Base-by-base conservation (phyloP, 2,888 invertebrate species). In the Apamea crenata region DNA sequence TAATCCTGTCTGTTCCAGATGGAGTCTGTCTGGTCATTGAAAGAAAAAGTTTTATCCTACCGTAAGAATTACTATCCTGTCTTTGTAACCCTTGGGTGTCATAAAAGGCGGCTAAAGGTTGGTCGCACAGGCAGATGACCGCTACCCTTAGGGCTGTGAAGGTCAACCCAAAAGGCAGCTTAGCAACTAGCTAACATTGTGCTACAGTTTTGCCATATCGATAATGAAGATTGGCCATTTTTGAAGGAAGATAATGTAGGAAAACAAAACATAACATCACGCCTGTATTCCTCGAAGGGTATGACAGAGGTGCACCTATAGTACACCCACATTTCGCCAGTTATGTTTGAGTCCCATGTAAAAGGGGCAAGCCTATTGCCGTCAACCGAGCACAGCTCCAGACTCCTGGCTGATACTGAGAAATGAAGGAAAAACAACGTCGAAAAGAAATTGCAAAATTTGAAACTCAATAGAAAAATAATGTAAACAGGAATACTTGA, bases 111-210 rank as follows among this genome's bases (percentile, higher is more conserved):
- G 14, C 67, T 77, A 85, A 85, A 85, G 84, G 84, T 87, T 87
- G 63, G 79, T 73, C 72, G 83, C 59, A 53, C 63, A 59, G 65
- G 83, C 59, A 76, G 84, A 75, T 75, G 87, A 74, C 84, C 65
- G 83, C 74, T 86, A 83, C 86, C 84, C 86, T 74, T 65, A 84
- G 78, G 84, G 83, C 71, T 83, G 67, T 65, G 82, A 77, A 85
- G 82, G 88, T 80, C 79, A 77, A 67, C 73, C 14, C 36, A 61
- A 75, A 79, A 78, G 66, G 69, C 53, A 83, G 56, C 72, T 77
- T 81, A 44, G 50, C 32, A 53, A 80, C 74, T 65, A 85, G 56
- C 29, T 65, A 44, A 53, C 74, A 68, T 79, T 56, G 79, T 82
- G 81, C 69, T 40, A 78, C 25, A 67, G 74, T 65, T 82, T 67